These are phyloP conservation scores for Tipula helvola DNA, from an alignment of 2,888 invertebrate genomes.

Conservation along the genomic window DNA sequence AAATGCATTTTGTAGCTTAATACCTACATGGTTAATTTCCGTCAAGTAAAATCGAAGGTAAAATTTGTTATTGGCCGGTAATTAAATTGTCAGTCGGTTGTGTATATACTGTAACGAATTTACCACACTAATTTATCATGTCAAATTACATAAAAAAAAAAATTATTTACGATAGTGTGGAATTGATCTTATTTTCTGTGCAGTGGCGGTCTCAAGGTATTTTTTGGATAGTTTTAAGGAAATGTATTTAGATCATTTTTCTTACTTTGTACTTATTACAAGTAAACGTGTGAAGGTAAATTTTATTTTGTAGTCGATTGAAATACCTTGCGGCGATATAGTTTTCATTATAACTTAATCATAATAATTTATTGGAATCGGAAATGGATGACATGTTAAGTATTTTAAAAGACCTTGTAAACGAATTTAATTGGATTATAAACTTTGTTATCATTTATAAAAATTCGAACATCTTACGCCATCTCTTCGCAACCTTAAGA, in stretches of 20 bases:
- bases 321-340: neutral
- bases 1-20: neutral
- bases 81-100: neutral
- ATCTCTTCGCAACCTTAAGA: neutral
- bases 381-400: neutral
- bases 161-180: neutral
- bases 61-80: neutral
- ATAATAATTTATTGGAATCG: neutral
- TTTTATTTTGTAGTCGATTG: neutral
- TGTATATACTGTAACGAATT: neutral
- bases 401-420: neutral
- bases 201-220: neutral
- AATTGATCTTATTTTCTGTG: neutral
- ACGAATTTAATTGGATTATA: neutral
- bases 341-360: neutral
- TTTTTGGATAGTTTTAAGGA: neutral
- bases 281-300: neutral
- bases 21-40: neutral
- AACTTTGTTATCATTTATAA: neutral
- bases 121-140: neutral
- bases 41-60: neutral
- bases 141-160: neutral
- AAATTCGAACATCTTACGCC: neutral
- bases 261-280: neutral
- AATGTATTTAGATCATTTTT: neutral